These are phyloP conservation scores for Strongylocentrotus purpuratus DNA, from an alignment of 35 echinoderm and acorn worm species.

Conservation along the genomic window DNA sequence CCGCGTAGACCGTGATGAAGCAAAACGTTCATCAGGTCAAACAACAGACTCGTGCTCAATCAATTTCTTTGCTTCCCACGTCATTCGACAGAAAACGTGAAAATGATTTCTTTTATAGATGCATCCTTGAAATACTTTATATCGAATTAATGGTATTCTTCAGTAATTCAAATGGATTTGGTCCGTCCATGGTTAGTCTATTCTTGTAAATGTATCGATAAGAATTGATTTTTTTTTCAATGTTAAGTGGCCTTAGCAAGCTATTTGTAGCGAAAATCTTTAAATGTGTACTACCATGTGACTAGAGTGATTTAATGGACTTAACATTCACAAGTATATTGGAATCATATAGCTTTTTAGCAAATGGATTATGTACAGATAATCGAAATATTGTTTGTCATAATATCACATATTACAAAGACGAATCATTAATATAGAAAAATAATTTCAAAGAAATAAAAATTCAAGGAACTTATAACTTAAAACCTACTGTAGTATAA, in stretches of 20 bases:
- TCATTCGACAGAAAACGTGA: not conserved
- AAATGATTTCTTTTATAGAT: not conserved
- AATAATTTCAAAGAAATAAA: too few species aligned
- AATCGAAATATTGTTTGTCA: too few species aligned
- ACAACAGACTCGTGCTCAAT: not conserved
- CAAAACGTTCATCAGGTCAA: slow-evolving; percentile 9
- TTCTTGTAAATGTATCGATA: not conserved
- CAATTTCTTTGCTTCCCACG: not conserved
- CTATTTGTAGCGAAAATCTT: too few species aligned
- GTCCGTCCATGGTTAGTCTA: not conserved
- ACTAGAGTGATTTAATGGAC: too few species aligned
- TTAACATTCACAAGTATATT: too few species aligned
- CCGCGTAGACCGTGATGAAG: not conserved
- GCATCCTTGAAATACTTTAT: not conserved
- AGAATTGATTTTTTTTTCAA: not conserved
- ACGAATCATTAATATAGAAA: too few species aligned
- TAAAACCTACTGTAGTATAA: too few species aligned
- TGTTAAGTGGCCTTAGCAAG: not conserved
- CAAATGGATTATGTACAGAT: too few species aligned
- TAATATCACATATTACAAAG: too few species aligned
- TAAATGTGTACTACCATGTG: too few species aligned
- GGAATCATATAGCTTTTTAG: too few species aligned
- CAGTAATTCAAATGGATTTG: not conserved
- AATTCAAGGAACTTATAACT: too few species aligned
- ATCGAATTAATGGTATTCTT: not conserved